Base-by-base conservation (phyloP, 2,888 invertebrate species). In the Priocnemis perturbator region DNA sequence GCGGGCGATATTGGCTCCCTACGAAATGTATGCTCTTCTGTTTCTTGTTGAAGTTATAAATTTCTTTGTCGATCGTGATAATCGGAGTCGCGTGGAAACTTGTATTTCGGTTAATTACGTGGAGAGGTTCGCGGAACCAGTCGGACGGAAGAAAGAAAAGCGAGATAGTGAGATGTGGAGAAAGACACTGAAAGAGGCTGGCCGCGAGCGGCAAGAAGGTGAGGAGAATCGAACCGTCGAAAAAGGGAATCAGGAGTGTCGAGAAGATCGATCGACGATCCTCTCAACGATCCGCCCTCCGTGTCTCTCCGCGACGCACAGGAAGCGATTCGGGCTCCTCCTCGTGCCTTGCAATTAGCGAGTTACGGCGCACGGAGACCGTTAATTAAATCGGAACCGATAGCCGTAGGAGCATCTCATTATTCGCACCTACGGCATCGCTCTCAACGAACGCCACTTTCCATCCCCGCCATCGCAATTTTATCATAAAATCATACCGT, bases 371-470 rank as follows among this genome's bases (percentile, higher is more conserved):
- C 73, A 79, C 78, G 83, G 74, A 78, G 79, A 76, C 78, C 84
- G 84, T 86, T 86, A 86, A 86, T 86, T 86, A 85, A 86, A 86
- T 84, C 78, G 82, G 78, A 83, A 83, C 71, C 83, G 82, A 86
- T 86, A 84, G 81, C 75, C 73, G 65, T 70, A 76, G 78, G 73
- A 37, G 67, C 77, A 75, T 67, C 79, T 83, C 81, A 83, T 84
- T 86, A 81, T 78, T 81, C 83, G 79, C 79, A 72, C 81, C 79
- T 83, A 78, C 73, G 72, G 78, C 30, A 56, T 50, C 58, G 63
- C 59, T 57, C 53, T 61, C 57, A 48, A 30, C 45, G 57, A 26
- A 52, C 59, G 26, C 30, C 26, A 62, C 61, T 66, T 57, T 59
- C 53, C 52, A 20, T 56, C 55, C 52, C 30, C 45, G 11, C 44